phyloP scores from a whole-genome alignment of 2,888 invertebrate species.

The Sesamia inferens region DNA sequence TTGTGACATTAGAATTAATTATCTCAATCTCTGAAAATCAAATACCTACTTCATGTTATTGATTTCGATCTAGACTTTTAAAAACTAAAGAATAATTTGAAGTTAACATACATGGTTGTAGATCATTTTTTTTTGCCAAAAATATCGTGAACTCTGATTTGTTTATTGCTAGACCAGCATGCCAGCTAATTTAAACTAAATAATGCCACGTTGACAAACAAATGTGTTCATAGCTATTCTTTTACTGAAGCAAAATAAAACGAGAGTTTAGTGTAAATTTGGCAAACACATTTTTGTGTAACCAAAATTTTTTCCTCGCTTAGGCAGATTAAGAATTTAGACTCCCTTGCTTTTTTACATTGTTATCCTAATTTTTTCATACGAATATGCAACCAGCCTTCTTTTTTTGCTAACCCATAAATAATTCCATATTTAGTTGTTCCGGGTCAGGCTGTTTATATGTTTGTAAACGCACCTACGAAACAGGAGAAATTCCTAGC shows the following conservation, averaged over 20 bases:
- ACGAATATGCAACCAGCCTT: too few relatives aligned
- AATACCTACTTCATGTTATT: slow-evolving; percentile 15
- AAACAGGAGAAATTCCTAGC: too few relatives aligned
- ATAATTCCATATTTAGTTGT: too few relatives aligned
- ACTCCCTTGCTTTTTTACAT: too few relatives aligned
- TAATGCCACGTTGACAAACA: not conserved
- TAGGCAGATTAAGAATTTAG: too few relatives aligned
- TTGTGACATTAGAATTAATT: slow-evolving; percentile 44
- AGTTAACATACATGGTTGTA: not conserved
- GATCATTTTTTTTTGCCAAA: not conserved
- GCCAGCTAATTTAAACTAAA: not conserved
- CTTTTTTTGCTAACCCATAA: too few relatives aligned
- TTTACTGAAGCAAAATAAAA: not conserved
- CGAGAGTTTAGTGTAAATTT: not conserved
- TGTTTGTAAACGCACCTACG: too few relatives aligned
- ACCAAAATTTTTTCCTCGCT: not conserved
- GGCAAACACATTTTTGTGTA: not conserved
- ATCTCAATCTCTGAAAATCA: slow-evolving; percentile 33
- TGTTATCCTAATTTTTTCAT: too few relatives aligned
- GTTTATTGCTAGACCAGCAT: not conserved
- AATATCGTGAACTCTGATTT: not conserved
- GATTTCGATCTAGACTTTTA: not conserved
- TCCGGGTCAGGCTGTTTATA: too few relatives aligned
- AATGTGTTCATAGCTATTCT: not conserved
- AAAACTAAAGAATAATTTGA: slow-evolving; percentile 14